phyloP scores from a whole-genome alignment of 2,888 invertebrate species.

The Aspidiotus destructor region DNA sequence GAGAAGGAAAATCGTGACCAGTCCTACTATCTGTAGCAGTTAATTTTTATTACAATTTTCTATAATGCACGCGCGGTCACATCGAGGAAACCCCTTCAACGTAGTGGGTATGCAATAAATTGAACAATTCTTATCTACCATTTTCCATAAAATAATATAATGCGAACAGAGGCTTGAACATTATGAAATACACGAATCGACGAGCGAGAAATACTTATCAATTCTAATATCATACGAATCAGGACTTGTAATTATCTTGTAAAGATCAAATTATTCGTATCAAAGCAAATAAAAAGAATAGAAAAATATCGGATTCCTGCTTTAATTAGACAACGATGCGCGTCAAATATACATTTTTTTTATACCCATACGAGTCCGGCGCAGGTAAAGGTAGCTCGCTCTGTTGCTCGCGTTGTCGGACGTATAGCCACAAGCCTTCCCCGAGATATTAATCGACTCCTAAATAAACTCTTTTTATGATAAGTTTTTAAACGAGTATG shows the following conservation, averaged over 20 bases:
- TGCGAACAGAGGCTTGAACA: too few species aligned
- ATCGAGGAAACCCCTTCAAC: too few species aligned
- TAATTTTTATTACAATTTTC: too few species aligned
- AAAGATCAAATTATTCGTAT: slow-evolving; percentile 26
- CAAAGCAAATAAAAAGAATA: neutral
- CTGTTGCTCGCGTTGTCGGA: too few species aligned
- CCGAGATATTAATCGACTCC: slow-evolving; percentile 25
- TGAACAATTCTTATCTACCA: too few species aligned
- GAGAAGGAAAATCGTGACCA: too few species aligned
- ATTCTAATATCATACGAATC: neutral
- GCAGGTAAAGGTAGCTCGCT: neutral
- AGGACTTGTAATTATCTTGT: slow-evolving; percentile 30
- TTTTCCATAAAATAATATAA: too few species aligned
- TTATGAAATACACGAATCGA: neutral
- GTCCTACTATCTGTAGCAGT: too few species aligned
- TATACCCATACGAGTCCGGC: neutral
- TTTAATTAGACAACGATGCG: slow-evolving; percentile 26
- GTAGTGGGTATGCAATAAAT: too few species aligned
- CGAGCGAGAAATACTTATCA: neutral
- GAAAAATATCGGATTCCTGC: slow-evolving; percentile 30
- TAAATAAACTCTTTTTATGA: slow-evolving; percentile 27
- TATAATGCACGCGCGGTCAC: too few species aligned
- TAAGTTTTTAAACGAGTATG: slow-evolving; percentile 31
- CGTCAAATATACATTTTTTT: slow-evolving; percentile 4
- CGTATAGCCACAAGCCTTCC: neutral